Evolutionary conservation across 2,888 invertebrate species (phyloP), one percentile per base, ranked within the genome.

Genomic region (Volucella bombylans): DNA sequence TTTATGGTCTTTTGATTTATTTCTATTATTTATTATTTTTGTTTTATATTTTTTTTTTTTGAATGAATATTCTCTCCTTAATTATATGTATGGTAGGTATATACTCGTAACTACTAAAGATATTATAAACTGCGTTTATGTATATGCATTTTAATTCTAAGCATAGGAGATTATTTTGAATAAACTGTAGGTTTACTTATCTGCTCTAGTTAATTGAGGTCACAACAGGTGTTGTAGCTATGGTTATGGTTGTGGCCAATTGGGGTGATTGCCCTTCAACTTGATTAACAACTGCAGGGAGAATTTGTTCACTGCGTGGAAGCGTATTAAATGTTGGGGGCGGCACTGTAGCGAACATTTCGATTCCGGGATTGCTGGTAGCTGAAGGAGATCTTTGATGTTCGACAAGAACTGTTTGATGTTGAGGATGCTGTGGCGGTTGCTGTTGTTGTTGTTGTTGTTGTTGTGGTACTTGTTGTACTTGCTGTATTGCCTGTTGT

Each of bases 341-440:
- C 64, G 50, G 12, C 64, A 49, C 41, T 10, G 55, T 15, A 9
- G 67, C 8, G 12, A 55, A 62, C 12, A 54, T n/a, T 8, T 68
- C 80, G 1, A 61, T 39, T 8, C 38, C 49, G 0, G 43, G 50
- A 31, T 59, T 69, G n/a, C 18, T 47, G 10, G 64, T 12, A 10
- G 52, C 15, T 10, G 65, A 69, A n/a, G 65, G 64, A 1, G 62
- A 41, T 15, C 67, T 57, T 23, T 67, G 72, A 54, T 71, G 61
- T 11, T 77, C 78, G 0, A 47, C 55, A 54, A 8, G 38, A 12
- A 15, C 14, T 10, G 43, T 9, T 11, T 72, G 54, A 8, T 45
- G 71, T 47, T 68, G 62, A 10, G 45, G 50, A 23, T 83, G 86
- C 4, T 65, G 82, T 54, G 68, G 69, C 64, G 65, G 86, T 31